A percentile compares a stretch with the other conserved stretches of the same genome.
Conservation (phyloP, 2,113 vertebrate species). For the Charina bottae region DNA sequence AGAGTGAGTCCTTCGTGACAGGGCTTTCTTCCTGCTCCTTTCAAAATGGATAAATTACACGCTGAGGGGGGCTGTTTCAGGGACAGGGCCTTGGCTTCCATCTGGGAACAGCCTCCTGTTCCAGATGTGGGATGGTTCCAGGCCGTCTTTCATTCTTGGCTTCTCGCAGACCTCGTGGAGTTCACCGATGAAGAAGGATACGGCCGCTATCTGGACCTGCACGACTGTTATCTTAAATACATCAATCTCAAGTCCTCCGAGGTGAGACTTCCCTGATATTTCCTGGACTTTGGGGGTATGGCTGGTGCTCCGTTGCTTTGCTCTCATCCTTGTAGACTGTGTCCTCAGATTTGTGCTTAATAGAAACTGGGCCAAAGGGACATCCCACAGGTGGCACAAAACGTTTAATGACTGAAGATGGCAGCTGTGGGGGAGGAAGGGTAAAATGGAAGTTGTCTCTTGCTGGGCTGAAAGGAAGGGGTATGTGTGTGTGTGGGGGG, state of each 20-base stretch:
- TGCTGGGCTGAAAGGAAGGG: no score
- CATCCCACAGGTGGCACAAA: background rate
- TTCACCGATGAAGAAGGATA: constrained; percentile 98
- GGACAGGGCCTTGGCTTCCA: background rate
- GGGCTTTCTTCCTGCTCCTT: background rate
- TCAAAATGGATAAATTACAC: background rate
- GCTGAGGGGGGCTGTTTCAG: background rate
- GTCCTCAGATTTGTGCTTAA: background rate
- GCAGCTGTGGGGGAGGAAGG: background rate
- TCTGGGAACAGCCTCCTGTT: background rate
- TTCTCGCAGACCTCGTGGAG: constrained; percentile 88
- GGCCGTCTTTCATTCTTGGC: background rate
- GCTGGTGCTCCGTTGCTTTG: background rate
- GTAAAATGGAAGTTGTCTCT: background rate
- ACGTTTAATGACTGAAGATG: background rate
- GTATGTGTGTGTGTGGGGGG: background rate
- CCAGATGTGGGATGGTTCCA: background rate
- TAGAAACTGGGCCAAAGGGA: background rate
- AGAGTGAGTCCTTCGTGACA: constrained; percentile 79
- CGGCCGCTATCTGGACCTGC: constrained; percentile 93
- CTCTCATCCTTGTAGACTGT: no score
- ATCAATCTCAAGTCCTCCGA: constrained; percentile 96
- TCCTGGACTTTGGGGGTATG: background rate
- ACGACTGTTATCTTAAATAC: constrained; percentile 96
- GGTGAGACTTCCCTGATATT: constrained; percentile 62